Percentiles rank a stretch among this genome's conserved stretches.
phyloP scores from a whole-genome alignment of 2,888 invertebrate species.

The Lymantria dispar region DNA sequence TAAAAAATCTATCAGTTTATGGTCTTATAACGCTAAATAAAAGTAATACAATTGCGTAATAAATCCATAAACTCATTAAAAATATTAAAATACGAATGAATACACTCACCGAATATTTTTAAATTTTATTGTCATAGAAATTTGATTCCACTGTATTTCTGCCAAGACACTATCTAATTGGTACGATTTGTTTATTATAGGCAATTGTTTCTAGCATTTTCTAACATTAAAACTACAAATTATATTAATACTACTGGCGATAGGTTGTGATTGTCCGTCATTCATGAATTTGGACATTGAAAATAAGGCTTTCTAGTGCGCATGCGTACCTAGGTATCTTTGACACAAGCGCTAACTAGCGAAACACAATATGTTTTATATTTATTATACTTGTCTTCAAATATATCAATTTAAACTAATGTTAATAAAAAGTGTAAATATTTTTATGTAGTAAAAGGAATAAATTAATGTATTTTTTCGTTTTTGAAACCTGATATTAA shows the following conservation, averaged over 20 bases:
- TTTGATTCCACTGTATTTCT: slow-evolving; percentile 48
- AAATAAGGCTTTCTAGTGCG: slow-evolving; percentile 56
- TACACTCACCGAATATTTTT: slow-evolving; percentile 51
- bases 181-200: slow-evolving; percentile 58
- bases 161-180: slow-evolving; percentile 73
- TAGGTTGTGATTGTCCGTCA: slow-evolving; percentile 66
- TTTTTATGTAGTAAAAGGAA: too few species aligned
- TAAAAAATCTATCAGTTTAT: slow-evolving; percentile 8
- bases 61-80: slow-evolving; percentile 31
- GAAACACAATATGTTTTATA: slow-evolving; percentile 9
- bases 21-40: slow-evolving; percentile 11
- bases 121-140: slow-evolving; percentile 65
- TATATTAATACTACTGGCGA: slow-evolving; percentile 54
- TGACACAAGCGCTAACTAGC: slow-evolving; percentile 38
- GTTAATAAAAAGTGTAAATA: too few species aligned
- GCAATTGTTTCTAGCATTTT: slow-evolving; percentile 66
- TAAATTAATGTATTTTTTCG: too few species aligned
- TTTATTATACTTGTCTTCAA: too few species aligned
- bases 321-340: slow-evolving; percentile 54
- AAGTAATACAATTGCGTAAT: slow-evolving; percentile 34
- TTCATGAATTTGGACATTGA: slow-evolving; percentile 73
- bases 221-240: slow-evolving; percentile 61
- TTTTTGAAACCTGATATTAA: too few species aligned
- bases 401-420: too few species aligned
- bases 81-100: slow-evolving; percentile 38